A percentile compares a stretch with the other conserved stretches of the same genome.
Evolutionary conservation across 2,113 vertebrate genomes (phyloP).

Genomic region (Notiomystis cincta): DNA sequence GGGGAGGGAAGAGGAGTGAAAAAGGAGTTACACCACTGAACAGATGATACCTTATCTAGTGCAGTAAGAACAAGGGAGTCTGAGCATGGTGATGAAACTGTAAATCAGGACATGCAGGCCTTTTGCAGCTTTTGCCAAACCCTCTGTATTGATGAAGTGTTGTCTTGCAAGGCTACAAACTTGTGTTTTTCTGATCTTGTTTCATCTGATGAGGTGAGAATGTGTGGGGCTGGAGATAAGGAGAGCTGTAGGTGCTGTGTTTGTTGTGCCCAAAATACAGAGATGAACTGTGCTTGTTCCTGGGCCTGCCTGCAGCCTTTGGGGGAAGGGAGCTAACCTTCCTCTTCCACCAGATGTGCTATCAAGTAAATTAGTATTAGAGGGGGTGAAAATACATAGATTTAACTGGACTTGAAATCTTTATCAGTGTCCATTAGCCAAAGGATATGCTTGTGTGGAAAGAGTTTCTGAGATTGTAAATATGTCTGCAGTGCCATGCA

Average conservation of each 20-base stretch:
- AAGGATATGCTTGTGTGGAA: background rate
- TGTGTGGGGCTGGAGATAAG: accelerated
- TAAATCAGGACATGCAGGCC: background rate
- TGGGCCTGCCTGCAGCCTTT: background rate
- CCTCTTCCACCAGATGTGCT: background rate
- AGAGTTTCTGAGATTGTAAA: background rate
- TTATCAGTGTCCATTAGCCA: background rate
- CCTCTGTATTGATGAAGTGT: background rate
- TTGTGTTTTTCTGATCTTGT: background rate
- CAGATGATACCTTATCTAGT: background rate
- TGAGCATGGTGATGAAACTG: background rate
- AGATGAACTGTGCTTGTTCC: background rate
- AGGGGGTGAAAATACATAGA: background rate
- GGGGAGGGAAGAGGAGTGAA: background rate
- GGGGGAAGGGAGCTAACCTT: background rate
- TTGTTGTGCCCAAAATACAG: background rate
- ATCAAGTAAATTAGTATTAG: background rate
- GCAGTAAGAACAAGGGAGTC: background rate
- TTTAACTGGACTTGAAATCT: background rate
- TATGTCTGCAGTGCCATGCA: background rate
- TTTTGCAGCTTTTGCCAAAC: background rate
- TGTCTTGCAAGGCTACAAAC: background rate
- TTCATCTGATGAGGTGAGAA: background rate
- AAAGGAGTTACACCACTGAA: background rate
- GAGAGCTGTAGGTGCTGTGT: background rate